These are phyloP conservation scores for Mallotus villosus DNA, from an alignment of 2,797 vertebrate genomes.

Conservation along the genomic window DNA sequence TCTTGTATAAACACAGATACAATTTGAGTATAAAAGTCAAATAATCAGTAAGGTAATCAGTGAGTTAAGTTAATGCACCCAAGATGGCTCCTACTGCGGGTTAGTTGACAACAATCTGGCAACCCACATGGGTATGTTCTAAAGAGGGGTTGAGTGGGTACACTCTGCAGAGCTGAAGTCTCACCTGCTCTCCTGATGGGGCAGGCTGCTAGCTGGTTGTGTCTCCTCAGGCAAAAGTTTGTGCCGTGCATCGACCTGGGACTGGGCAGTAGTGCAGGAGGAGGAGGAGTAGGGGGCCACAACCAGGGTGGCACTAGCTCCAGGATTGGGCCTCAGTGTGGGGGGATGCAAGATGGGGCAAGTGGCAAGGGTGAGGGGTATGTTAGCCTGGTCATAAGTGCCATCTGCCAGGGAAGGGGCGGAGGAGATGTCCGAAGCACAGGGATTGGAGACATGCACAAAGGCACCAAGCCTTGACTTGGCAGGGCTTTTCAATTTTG, in stretches of 20 bases:
- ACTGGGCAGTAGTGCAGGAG: slow-evolving; percentile 72
- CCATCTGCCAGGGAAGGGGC: slow-evolving; percentile 66
- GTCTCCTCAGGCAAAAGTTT: slow-evolving; percentile 91
- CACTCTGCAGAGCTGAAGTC: slow-evolving; percentile 58
- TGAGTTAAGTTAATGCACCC: too few species aligned
- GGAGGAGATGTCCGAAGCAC: slow-evolving; percentile 69
- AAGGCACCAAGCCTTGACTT: slow-evolving; percentile 60
- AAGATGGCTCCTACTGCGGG: not conserved
- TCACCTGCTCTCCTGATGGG: slow-evolving; percentile 90
- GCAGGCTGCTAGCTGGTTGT: slow-evolving; percentile 84
- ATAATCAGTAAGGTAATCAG: not conserved
- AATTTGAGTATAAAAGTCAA: not conserved
- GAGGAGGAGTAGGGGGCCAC: slow-evolving; percentile 62
- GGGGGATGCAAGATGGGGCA: slow-evolving; percentile 64
- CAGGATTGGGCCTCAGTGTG: slow-evolving; percentile 59
- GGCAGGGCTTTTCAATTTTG: slow-evolving; percentile 54
- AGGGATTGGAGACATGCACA: slow-evolving; percentile 62
- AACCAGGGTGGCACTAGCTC: slow-evolving; percentile 54
- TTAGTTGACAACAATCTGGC: slow-evolving; percentile 21
- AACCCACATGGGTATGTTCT: slow-evolving; percentile 25
- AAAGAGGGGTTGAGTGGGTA: slow-evolving; percentile 30
- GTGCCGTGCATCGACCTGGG: slow-evolving; percentile 80
- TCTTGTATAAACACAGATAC: not conserved
- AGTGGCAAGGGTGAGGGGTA: slow-evolving; percentile 54
- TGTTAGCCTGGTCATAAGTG: slow-evolving; percentile 48